Conservation (phyloP, 2,888 invertebrate species). For the Lochmaea crataegi region DNA sequence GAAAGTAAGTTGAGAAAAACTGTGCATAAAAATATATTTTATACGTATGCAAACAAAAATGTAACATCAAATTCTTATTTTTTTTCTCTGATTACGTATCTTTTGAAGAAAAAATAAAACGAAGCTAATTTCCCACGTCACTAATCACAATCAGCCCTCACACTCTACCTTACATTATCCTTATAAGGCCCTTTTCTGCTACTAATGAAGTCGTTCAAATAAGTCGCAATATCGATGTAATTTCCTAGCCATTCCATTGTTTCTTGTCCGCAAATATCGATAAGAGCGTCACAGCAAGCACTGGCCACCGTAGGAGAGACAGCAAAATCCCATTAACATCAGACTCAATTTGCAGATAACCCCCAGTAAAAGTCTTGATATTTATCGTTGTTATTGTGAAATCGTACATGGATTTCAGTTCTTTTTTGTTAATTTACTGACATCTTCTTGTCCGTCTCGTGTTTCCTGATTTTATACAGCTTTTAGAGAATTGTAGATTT, state of each 20-base stretch:
- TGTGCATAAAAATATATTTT: no score
- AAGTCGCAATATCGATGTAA: conserved; percentile 41
- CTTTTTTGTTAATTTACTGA: conserved; percentile 12
- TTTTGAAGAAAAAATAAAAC: neutral
- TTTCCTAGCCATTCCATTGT: conserved; percentile 42
- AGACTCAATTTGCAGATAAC: conserved; percentile 46
- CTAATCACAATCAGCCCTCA: conserved; percentile 5
- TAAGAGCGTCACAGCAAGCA: conserved; percentile 30
- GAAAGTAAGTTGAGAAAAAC: no score
- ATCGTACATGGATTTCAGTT: conserved; percentile 7
- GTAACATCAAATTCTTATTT: no score
- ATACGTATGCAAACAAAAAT: no score
- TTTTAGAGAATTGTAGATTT: no score
- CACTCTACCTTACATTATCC: neutral
- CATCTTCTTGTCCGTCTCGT: neutral
- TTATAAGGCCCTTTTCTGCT: conserved; percentile 16
- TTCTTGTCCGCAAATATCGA: conserved; percentile 47
- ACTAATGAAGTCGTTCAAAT: conserved; percentile 39
- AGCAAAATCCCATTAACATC: conserved; percentile 51
- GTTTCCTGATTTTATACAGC: conserved; percentile 1
- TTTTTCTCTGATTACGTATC: no score
- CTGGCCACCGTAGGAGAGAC: conserved; percentile 48
- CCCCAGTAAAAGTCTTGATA: conserved; percentile 26
- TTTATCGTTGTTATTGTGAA: conserved; percentile 17
- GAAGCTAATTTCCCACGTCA: conserved; percentile 17